Evolutionary conservation across 2,888 invertebrate genomes (phyloP).

Genomic region (Ametastegia equiseti): DNA sequence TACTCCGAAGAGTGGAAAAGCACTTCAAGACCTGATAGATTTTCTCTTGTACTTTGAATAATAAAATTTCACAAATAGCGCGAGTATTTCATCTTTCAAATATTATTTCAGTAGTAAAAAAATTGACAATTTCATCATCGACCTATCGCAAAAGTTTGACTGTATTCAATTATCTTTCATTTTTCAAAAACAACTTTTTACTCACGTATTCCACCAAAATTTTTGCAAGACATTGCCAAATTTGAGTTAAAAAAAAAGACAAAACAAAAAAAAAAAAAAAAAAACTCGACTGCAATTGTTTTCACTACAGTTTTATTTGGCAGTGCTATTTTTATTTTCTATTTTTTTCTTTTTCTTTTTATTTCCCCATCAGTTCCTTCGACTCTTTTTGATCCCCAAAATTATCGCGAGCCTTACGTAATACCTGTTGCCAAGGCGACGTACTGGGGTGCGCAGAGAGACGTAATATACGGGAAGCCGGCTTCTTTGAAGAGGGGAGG

Average conservation of each 20-base stretch:
- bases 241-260: no score
- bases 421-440: conserved; percentile 56
- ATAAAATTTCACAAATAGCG: not conserved
- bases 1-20: not conserved
- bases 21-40: not conserved
- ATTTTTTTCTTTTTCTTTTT: not conserved
- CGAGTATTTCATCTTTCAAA: no score
- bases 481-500: conserved; percentile 1
- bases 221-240: no score
- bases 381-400: not conserved
- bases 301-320: no score
- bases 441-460: not conserved
- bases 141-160: no score
- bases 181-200: no score
- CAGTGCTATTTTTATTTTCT: not conserved
- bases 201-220: no score
- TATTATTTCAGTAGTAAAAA: no score
- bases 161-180: no score
- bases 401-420: conserved; percentile 47
- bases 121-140: no score
- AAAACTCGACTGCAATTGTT: no score
- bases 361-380: not conserved
- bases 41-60: not conserved
- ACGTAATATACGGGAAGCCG: not conserved
- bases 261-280: no score